Conservation (phyloP, 2,797 vertebrate species). For the Lepilemur ruficaudatus region DNA sequence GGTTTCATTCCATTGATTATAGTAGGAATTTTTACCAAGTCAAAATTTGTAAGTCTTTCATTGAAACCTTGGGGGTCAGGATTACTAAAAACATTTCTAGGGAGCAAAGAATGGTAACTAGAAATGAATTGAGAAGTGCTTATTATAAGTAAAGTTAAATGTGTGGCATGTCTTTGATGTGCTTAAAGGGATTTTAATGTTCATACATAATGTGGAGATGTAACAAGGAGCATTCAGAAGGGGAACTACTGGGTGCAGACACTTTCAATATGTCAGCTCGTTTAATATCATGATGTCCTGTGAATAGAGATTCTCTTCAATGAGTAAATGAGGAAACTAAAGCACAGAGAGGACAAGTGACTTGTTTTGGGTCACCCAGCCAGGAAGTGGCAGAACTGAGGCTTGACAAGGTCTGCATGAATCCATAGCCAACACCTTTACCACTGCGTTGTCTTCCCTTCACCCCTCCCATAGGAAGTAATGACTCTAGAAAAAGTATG, state of each 20-base stretch:
- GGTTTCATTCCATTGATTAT: neutral
- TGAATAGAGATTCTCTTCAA: neutral
- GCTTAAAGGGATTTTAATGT: neutral
- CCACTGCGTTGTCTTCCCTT: neutral
- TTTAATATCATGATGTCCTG: neutral
- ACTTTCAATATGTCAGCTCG: neutral
- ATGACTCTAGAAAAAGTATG: neutral
- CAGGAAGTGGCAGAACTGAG: neutral
- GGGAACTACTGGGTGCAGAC: neutral
- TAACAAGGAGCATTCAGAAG: neutral
- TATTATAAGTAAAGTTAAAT: neutral
- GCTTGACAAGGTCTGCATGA: neutral
- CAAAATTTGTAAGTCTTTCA: neutral
- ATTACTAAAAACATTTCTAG: neutral
- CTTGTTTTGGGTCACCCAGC: neutral
- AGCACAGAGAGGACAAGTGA: neutral
- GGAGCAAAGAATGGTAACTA: neutral
- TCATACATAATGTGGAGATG: neutral
- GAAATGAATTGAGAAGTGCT: neutral
- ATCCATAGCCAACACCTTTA: neutral
- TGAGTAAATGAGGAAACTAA: neutral
- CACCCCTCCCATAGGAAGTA: neutral
- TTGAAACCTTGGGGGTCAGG: neutral
- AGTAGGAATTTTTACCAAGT: neutral
- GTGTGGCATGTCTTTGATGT: neutral